Evolutionary conservation across 1,140 invertebrate genomes (phyloP), one percentile per base, ranked within the genome.

Genomic region (Augochlora pura): DNA sequence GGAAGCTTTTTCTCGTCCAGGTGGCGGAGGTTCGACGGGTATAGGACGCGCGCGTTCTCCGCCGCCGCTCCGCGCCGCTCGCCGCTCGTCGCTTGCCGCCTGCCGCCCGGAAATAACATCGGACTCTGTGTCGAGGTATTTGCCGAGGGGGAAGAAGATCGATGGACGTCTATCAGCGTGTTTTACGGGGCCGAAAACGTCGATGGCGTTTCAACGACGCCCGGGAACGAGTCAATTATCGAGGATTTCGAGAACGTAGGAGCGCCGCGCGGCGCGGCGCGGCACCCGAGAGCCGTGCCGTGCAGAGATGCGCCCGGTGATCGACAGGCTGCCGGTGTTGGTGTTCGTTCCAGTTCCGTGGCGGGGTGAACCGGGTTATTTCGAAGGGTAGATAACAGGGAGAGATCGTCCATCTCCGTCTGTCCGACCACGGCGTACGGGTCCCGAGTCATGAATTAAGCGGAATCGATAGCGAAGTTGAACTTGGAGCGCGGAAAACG

Each of bases 181-280:
- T 68, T 68, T 68, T 54, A 65, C 63, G 39, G 63, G 38, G 38
- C 6, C 5, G 63, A 21, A 42, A 65, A 65, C 63, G 63, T 65
- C 63, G 63, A 42, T 65, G 63, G 63, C 63, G 63, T 65, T 65
- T 42, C 63, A 65, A 65, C 63, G 63, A 65, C 9, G 63, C 39
- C 60, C 12, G 38, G 32, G 38, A 42, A 65, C 63, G 63, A 65
- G 63, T 65, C 63, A 65, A 65, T 65, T 65, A 65, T 65, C 63
- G 63, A 18, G 39, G 38, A 65, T 65, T 65, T 65, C 38, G 63
- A 23, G 21, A 42, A 42, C 63, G 38, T 5, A 23, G 32, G 4
- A 25, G 25, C 4, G 23, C 14, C 59, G 59, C 59, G 10, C n/a
- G n/a, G n/a, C n/a, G n/a, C n/a, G n/a, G n/a, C n/a, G n/a, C n/a